These are phyloP conservation scores for Turnix velox DNA, from an alignment of 2,113 vertebrate species.

Conservation along the genomic window DNA sequence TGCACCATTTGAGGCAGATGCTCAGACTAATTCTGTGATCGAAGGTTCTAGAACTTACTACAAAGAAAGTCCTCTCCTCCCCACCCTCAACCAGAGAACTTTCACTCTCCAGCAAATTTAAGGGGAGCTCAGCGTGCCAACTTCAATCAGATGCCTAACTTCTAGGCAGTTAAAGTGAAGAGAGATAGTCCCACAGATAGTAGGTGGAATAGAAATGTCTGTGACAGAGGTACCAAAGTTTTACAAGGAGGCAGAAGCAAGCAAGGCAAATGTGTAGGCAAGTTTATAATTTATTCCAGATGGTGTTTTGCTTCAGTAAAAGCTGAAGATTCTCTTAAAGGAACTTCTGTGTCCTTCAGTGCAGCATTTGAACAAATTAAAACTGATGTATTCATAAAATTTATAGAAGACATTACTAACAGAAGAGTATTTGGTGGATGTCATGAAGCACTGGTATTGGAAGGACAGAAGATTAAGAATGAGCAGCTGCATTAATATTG, in stretches of 20 bases:
- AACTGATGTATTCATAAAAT: not conserved
- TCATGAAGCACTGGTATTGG: not conserved
- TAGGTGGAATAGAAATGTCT: conserved; percentile 35
- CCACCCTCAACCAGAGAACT: not conserved
- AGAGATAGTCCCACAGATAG: not conserved
- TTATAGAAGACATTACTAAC: not conserved
- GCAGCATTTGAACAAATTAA: not conserved
- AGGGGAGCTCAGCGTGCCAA: not conserved
- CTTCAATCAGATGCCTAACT: not conserved
- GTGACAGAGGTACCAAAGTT: not conserved
- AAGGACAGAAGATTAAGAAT: not conserved
- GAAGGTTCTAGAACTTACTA: not conserved
- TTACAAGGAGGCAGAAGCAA: not conserved
- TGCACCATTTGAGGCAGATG: not conserved
- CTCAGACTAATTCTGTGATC: not conserved
- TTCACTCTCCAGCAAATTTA: not conserved
- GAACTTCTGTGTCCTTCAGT: not conserved
- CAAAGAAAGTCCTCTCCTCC: not conserved
- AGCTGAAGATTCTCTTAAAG: conserved; percentile 32
- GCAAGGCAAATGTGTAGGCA: conserved; percentile 47
- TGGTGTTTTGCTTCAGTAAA: conserved; percentile 48
- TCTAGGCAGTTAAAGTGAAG: not conserved
- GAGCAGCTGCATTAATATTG: not conserved
- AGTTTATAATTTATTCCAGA: conserved; percentile 3
- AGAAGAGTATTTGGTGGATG: not conserved